These are phyloP conservation scores for Leucophenga maculata DNA, from an alignment of 2,888 invertebrate species.

Conservation along the genomic window DNA sequence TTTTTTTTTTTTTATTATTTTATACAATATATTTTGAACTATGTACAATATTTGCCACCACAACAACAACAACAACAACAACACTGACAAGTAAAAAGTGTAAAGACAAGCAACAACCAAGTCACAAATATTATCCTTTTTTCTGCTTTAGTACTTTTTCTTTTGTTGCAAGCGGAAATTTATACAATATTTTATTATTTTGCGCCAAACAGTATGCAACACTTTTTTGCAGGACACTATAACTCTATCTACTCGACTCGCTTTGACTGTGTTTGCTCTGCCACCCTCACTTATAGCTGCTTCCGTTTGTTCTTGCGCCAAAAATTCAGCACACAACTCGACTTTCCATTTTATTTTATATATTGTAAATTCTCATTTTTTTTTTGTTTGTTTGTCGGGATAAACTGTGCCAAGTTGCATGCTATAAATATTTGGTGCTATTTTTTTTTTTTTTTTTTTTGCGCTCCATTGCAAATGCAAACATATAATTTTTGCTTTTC, in stretches of 20 bases:
- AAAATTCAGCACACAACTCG: neutral
- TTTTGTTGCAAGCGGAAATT: constrained; percentile 7
- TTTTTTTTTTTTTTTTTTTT: too few species aligned
- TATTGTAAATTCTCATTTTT: constrained; percentile 7
- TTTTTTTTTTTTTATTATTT: neutral
- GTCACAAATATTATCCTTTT: constrained; percentile 4
- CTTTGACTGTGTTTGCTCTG: neutral
- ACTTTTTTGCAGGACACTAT: constrained; percentile 54
- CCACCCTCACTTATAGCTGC: neutral
- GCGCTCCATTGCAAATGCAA: too few species aligned
- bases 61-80: neutral
- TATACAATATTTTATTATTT: constrained; percentile 62
- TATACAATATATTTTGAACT: neutral
- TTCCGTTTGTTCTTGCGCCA: neutral
- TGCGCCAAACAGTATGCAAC: constrained; percentile 62
- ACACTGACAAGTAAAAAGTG: neutral
- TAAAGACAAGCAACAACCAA: neutral
- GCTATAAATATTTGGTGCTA: neutral
- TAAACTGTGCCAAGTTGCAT: constrained; percentile 4
- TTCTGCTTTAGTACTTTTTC: neutral
- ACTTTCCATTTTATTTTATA: neutral
- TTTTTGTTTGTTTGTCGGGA: neutral
- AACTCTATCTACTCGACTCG: too few species aligned
- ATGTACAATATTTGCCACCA: neutral
- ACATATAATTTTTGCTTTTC: too few species aligned